Conservation (phyloP, 2,113 vertebrate species). For the Oreochromis aureus region DNA sequence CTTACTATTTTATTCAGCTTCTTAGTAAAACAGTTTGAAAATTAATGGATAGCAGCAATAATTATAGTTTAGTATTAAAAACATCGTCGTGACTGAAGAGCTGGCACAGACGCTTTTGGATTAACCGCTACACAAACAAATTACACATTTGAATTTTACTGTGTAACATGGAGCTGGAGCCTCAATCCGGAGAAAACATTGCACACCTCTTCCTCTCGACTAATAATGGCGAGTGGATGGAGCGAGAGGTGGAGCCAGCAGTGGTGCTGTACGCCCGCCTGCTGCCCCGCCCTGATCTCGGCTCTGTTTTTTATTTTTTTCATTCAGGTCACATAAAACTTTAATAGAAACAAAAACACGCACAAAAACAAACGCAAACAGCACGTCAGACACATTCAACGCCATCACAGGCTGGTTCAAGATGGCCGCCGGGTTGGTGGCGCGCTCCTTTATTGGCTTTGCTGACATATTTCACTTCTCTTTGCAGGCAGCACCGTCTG, state of each 20-base stretch:
- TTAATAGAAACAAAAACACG: background rate
- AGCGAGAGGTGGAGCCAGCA: background rate
- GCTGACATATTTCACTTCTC: rapidly evolving
- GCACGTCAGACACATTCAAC: background rate
- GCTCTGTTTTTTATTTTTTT: background rate
- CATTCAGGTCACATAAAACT: background rate
- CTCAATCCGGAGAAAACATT: background rate
- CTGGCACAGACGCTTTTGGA: background rate
- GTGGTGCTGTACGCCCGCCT: background rate
- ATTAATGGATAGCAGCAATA: background rate
- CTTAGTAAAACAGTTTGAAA: background rate
- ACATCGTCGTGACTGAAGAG: background rate
- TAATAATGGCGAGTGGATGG: background rate
- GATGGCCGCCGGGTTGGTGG: background rate
- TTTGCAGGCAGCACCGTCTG: background rate
- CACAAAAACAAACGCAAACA: background rate
- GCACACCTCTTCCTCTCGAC: background rate
- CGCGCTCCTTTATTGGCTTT: rapidly evolving
- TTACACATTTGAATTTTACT: background rate
- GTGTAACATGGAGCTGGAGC: rapidly evolving
- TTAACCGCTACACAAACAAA: background rate
- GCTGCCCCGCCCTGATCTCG: background rate
- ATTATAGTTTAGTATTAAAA: background rate
- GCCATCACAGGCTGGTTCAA: background rate
- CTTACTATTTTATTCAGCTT: background rate